Evolutionary conservation across 2,888 invertebrate species (phyloP).

Genomic region (Agrenia bidenticulata): DNA sequence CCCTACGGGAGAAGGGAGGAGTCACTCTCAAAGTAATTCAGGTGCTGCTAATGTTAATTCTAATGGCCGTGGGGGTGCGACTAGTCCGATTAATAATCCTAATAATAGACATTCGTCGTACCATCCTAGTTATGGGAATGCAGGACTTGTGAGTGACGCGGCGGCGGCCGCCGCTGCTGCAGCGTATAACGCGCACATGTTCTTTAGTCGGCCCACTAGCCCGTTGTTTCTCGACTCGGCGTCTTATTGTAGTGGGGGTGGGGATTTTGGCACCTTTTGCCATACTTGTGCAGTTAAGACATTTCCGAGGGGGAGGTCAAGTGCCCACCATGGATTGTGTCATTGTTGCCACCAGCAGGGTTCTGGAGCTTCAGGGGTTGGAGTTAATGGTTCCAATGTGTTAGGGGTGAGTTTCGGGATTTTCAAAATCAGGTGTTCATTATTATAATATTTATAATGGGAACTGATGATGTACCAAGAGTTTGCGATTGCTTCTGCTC

Average conservation of each 20-base stretch:
- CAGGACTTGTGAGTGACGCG: conserved; percentile 29
- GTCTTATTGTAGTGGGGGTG: conserved; percentile 35
- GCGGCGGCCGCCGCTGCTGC: conserved; percentile 41
- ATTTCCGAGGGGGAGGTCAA: conserved; percentile 46
- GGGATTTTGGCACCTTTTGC: conserved; percentile 27
- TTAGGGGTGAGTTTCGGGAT: conserved; percentile 10
- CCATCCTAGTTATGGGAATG: conserved; percentile 39
- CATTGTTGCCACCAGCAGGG: conserved; percentile 43
- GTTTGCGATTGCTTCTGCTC: no score
- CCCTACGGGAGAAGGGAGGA: conserved; percentile 17
- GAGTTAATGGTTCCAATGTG: background rate
- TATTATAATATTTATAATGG: no score
- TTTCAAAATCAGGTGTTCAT: no score
- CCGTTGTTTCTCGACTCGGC: conserved; percentile 39
- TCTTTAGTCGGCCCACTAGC: conserved; percentile 50
- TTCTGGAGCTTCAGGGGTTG: background rate
- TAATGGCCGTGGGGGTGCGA: background rate
- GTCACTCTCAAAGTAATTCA: background rate
- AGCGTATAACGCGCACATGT: conserved; percentile 41
- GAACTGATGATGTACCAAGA: no score
- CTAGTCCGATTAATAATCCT: conserved; percentile 18
- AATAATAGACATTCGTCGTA: conserved; percentile 52
- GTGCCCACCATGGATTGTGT: conserved; percentile 41
- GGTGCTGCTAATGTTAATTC: background rate
- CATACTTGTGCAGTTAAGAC: conserved; percentile 45